Evolutionary conservation across 2,113 vertebrate species (phyloP).

Genomic region (Xenus cinereus): DNA sequence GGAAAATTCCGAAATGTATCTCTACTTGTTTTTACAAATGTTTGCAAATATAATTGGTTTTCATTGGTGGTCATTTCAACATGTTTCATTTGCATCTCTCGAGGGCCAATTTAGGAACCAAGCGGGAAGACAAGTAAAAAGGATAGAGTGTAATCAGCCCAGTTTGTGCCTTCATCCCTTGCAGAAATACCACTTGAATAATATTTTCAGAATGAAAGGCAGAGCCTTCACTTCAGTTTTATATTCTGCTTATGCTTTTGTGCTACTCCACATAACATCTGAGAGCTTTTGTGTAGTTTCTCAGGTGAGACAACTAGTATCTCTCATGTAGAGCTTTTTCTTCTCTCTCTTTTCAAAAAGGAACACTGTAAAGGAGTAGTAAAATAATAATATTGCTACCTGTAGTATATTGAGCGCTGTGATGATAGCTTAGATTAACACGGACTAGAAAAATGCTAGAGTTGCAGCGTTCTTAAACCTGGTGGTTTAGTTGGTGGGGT

Average conservation of each 20-base stretch:
- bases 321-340: background rate
- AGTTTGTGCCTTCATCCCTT: background rate
- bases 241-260: background rate
- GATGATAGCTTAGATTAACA: background rate
- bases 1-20: background rate
- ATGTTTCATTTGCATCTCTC: background rate
- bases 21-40: background rate
- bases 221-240: background rate
- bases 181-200: background rate
- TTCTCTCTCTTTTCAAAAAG: background rate
- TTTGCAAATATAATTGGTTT: background rate
- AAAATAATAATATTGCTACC: background rate
- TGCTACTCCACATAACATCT: background rate
- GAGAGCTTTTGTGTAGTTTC: background rate
- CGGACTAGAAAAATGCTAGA: background rate
- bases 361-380: background rate
- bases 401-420: background rate
- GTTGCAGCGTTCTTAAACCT: background rate
- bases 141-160: background rate
- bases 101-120: background rate
- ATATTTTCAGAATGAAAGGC: background rate
- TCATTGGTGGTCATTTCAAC: background rate
- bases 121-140: background rate
- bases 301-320: background rate
- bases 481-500: background rate